Evolutionary conservation across 2,888 invertebrate genomes (phyloP).

Genomic region (Acrobasis repandana): DNA sequence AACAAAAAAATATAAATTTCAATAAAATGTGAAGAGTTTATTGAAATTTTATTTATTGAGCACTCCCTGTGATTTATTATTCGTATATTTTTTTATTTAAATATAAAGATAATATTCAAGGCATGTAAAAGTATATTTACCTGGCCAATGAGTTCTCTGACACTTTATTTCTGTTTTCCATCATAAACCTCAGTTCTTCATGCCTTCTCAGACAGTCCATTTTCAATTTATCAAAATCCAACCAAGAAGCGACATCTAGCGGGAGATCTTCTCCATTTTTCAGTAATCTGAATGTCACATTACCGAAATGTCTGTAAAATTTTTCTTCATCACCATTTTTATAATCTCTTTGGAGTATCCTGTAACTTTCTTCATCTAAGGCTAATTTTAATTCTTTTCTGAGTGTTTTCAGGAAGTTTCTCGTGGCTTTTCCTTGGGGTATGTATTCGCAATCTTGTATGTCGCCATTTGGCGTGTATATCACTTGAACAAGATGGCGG

Average conservation of each 20-base stretch:
- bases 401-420: slow-evolving; percentile 83
- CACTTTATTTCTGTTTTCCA: slow-evolving; percentile 61
- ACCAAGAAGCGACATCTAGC: slow-evolving; percentile 76
- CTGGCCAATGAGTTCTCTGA: slow-evolving; percentile 58
- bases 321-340: slow-evolving; percentile 51
- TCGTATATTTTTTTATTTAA: too few relatives aligned
- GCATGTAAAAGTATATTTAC: slow-evolving; percentile 46
- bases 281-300: slow-evolving; percentile 81
- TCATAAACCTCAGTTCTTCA: slow-evolving; percentile 64
- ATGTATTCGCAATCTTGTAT: slow-evolving; percentile 87
- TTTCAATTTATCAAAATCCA: slow-evolving; percentile 83
- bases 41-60: too few relatives aligned
- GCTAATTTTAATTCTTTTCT: slow-evolving; percentile 80
- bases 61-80: too few relatives aligned
- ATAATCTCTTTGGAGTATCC: slow-evolving; percentile 51
- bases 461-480: slow-evolving; percentile 83
- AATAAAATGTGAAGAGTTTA: too few relatives aligned
- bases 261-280: slow-evolving; percentile 75
- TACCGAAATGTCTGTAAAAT: slow-evolving; percentile 71
- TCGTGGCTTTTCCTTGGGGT: slow-evolving; percentile 76
- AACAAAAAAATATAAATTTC: too few relatives aligned
- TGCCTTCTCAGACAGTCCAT: slow-evolving; percentile 77
- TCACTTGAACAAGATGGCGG: slow-evolving; percentile 86
- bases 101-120: neutral
- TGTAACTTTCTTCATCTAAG: slow-evolving; percentile 64